These are phyloP conservation scores for Hippocampus comes DNA, from an alignment of 2,113 vertebrate species.

Conservation along the genomic window DNA sequence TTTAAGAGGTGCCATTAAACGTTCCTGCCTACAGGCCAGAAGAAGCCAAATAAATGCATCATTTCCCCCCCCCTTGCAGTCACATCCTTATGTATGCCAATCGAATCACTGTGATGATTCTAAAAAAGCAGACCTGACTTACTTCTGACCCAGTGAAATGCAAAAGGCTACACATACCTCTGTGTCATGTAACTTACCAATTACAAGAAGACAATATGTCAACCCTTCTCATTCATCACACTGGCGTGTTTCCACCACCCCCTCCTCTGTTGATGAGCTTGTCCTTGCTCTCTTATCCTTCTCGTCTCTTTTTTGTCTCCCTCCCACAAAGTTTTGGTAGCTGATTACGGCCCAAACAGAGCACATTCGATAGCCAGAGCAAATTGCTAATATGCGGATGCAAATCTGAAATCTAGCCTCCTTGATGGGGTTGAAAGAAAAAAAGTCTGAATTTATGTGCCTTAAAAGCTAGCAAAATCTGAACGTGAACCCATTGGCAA, in stretches of 20 bases:
- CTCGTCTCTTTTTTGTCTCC: constrained; percentile 32
- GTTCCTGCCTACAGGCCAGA: constrained; percentile 33
- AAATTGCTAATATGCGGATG: constrained; percentile 58
- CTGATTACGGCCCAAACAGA: constrained; percentile 59
- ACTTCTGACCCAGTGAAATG: too few relatives aligned
- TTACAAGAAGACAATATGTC: too few relatives aligned
- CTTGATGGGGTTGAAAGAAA: neutral
- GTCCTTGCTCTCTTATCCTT: constrained; percentile 29
- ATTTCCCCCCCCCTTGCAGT: neutral
- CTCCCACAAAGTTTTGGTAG: constrained; percentile 55
- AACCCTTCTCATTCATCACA: too few relatives aligned
- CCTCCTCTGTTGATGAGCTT: constrained; percentile 16
- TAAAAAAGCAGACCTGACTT: too few relatives aligned
- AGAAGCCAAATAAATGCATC: constrained; percentile 10
- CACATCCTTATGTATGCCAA: too few relatives aligned
- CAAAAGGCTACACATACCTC: too few relatives aligned
- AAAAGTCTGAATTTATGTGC: constrained; percentile 5
- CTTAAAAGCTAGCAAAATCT: too few relatives aligned
- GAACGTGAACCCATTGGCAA: too few relatives aligned
- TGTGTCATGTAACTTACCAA: too few relatives aligned
- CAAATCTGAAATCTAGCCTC: constrained; percentile 29
- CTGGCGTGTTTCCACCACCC: too few relatives aligned
- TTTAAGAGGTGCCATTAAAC: constrained; percentile 33
- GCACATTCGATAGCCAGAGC: constrained; percentile 42
- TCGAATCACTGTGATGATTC: too few relatives aligned